These are phyloP conservation scores for Agapostemon virescens DNA, from an alignment of 2,888 invertebrate genomes.

Conservation along the genomic window DNA sequence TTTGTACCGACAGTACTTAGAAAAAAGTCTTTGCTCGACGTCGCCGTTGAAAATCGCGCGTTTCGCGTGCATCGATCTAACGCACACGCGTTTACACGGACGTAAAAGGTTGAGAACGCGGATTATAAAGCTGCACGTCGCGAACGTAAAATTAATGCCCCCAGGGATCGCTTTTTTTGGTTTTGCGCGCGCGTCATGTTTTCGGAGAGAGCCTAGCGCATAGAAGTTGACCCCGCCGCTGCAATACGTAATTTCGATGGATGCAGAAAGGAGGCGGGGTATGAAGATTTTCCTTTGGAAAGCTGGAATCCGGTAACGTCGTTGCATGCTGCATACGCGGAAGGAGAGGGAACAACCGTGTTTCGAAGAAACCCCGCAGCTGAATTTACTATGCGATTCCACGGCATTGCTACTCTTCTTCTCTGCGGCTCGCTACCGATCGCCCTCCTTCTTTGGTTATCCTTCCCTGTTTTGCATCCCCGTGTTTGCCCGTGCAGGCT, in stretches of 20 bases:
- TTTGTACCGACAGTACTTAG: too few species aligned
- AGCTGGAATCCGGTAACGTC: background rate
- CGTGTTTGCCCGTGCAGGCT: slow-evolving; percentile 11
- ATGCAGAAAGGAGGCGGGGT: background rate
- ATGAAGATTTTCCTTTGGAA: background rate
- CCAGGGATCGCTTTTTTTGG: background rate
- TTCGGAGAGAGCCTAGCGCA: background rate
- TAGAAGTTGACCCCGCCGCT: slow-evolving; percentile 3
- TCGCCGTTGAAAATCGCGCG: background rate
- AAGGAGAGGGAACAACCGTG: background rate
- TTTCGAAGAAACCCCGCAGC: slow-evolving; percentile 1
- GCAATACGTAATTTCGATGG: background rate
- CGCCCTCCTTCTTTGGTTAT: slow-evolving; percentile 3
- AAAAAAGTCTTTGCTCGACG: background rate
- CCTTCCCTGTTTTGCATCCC: slow-evolving; percentile 11
- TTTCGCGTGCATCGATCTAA: background rate
- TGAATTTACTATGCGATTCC: slow-evolving; percentile 45
- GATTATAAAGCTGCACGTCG: background rate
- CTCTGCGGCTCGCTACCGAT: background rate
- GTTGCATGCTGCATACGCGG: background rate
- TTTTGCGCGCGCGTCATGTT: background rate
- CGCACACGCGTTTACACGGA: background rate
- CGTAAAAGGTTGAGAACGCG: background rate
- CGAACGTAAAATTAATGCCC: slow-evolving; percentile 3
- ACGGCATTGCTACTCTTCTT: slow-evolving; percentile 4